Conservation (phyloP, 2,797 vertebrate genomes). For the Sus cebifrons region DNA sequence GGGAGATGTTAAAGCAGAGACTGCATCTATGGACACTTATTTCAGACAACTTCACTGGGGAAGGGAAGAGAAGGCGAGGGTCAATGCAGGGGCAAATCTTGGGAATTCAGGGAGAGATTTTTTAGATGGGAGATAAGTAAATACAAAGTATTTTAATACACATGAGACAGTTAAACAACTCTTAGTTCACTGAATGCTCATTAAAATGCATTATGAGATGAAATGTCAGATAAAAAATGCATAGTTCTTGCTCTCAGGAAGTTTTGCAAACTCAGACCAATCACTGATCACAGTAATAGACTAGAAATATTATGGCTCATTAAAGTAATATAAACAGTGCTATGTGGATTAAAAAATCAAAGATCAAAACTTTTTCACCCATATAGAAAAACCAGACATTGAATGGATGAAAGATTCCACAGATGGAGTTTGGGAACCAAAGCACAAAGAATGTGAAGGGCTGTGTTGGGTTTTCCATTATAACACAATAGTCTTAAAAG, state of each 20-base stretch:
- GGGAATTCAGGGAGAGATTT: conserved; percentile 22
- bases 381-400: not conserved
- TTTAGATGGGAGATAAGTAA: not conserved
- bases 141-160: not conserved
- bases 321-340: not conserved
- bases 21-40: not conserved
- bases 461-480: not conserved
- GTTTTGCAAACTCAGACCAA: not conserved
- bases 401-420: not conserved
- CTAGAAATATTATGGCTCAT: not conserved
- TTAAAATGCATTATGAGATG: conserved; percentile 38
- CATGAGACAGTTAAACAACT: not conserved
- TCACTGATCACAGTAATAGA: not conserved
- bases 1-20: not conserved
- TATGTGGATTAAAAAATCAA: not conserved
- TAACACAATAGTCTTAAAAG: not conserved
- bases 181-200: not conserved
- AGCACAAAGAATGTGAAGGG: not conserved
- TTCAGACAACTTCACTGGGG: not conserved
- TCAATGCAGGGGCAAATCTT: not conserved
- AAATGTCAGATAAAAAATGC: conserved; percentile 20
- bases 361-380: conserved; percentile 7
- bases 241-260: not conserved
- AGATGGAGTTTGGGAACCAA: not conserved
- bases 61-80: not conserved